Evolutionary conservation across 2,797 vertebrate genomes (phyloP).

Genomic region (Gallinago stenura): DNA sequence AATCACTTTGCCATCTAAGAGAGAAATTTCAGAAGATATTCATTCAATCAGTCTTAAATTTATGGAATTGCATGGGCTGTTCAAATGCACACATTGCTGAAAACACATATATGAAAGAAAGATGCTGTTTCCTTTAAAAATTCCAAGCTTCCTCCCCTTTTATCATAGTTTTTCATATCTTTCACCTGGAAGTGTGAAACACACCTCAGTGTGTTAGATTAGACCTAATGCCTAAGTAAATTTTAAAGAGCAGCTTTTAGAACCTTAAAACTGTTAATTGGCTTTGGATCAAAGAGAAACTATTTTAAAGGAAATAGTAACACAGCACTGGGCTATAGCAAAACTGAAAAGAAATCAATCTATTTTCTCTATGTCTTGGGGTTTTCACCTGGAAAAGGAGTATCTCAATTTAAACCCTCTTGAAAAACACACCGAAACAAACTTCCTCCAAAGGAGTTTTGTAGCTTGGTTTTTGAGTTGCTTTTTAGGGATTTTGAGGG

Average conservation of each 20-base stretch:
- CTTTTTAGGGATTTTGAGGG: fast-evolving
- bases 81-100: not conserved
- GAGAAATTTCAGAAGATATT: not conserved
- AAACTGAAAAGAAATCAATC: not conserved
- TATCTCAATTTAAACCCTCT: not conserved
- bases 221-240: not conserved
- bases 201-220: not conserved
- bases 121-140: not conserved
- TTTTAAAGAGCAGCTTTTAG: not conserved
- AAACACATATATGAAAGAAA: not conserved
- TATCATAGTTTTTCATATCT: fast-evolving
- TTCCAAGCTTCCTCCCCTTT: not conserved
- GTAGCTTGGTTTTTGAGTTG: not conserved
- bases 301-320: not conserved
- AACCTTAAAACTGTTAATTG: not conserved
- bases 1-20: not conserved
- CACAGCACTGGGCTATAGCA: not conserved
- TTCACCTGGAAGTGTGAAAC: not conserved
- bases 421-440: not conserved
- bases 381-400: not conserved
- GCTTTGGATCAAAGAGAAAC: not conserved
- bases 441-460: not conserved
- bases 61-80: not conserved
- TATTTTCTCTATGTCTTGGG: not conserved
- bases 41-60: not conserved